Conservation (phyloP, 2,113 vertebrate genomes). For the Albula goreensis region DNA sequence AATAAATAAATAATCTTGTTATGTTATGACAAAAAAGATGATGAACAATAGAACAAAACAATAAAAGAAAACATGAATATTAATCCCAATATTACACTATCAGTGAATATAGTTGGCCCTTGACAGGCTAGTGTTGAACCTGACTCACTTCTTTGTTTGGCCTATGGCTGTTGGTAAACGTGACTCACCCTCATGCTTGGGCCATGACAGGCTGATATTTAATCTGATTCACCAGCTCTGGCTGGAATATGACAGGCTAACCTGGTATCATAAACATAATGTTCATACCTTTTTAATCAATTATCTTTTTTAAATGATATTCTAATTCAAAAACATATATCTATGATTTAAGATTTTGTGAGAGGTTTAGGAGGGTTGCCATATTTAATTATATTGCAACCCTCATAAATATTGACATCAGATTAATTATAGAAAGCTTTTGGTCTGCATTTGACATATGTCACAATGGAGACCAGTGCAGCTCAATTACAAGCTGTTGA, state of each 20-base stretch:
- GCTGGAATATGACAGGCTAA: neutral
- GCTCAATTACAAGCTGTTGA: constrained; percentile 9
- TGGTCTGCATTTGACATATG: constrained; percentile 24
- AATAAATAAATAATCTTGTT: no score
- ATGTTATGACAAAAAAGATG: neutral
- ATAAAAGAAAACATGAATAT: neutral
- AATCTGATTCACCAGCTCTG: neutral
- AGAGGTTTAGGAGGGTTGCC: neutral
- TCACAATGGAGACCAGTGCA: neutral
- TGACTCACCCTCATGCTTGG: neutral
- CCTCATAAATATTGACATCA: constrained; percentile 29
- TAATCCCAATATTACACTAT: neutral
- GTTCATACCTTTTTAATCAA: neutral
- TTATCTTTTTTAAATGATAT: neutral
- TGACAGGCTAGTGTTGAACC: neutral
- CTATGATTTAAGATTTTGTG: neutral
- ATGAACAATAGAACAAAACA: neutral
- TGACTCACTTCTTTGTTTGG: neutral
- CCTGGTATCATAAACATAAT: no score
- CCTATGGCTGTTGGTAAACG: no score
- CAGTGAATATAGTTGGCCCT: neutral
- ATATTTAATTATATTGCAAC: neutral
- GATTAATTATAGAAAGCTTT: constrained; percentile 21
- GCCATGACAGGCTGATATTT: neutral
- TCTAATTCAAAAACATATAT: neutral